A percentile compares a stretch with the other conserved stretches of the same genome.
Evolutionary conservation across 2,797 vertebrate species (phyloP).

Genomic region (Mallotus villosus): DNA sequence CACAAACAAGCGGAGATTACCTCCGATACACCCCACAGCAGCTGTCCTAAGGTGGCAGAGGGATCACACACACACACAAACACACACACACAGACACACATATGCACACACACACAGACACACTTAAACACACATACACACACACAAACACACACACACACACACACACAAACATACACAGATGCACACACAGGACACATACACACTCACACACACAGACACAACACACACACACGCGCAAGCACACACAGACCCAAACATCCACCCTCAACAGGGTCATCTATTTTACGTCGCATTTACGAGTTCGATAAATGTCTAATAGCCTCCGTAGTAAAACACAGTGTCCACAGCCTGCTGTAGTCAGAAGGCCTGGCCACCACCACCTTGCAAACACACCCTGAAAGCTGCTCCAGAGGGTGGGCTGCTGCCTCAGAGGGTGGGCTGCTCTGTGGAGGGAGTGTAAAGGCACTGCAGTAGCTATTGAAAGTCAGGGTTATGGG

Average conservation of each 20-base stretch:
- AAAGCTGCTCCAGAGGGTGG: too few species aligned
- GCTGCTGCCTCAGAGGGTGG: too few species aligned
- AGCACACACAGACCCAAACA: background rate
- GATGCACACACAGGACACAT: background rate
- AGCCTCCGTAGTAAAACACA: too few species aligned
- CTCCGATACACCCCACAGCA: slow-evolving; percentile 58
- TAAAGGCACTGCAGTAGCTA: background rate
- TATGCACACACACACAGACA: background rate
- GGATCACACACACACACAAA: background rate
- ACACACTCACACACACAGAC: background rate
- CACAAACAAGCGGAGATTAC: slow-evolving; percentile 69
- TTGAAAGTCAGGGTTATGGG: too few species aligned
- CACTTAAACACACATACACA: background rate
- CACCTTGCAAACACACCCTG: too few species aligned
- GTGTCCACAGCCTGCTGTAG: too few species aligned
- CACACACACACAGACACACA: background rate
- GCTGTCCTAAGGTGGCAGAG: slow-evolving; percentile 47
- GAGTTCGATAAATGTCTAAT: background rate
- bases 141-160: background rate
- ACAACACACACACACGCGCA: background rate
- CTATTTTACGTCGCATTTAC: background rate
- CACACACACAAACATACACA: background rate
- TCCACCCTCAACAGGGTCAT: background rate
- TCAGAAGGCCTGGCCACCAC: too few species aligned
- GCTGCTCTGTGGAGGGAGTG: background rate